Evolutionary conservation across 1,140 invertebrate genomes (phyloP).

Genomic region (Thaumatotibia leucotreta): DNA sequence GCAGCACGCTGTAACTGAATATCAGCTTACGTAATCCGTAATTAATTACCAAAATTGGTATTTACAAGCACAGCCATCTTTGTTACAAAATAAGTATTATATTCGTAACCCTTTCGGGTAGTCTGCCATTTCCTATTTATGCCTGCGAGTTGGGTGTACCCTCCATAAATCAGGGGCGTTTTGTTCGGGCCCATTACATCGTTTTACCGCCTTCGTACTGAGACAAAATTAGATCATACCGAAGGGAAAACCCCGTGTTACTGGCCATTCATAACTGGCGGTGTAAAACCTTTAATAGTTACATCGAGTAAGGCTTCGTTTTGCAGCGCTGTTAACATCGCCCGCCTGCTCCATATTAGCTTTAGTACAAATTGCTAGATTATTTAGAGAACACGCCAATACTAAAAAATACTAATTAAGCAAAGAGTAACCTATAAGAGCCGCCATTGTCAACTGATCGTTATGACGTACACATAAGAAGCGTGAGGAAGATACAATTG

Average conservation of each 20-base stretch:
- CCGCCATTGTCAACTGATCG: too few relatives aligned
- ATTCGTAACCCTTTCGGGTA: constrained; percentile 51
- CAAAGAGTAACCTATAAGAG: too few relatives aligned
- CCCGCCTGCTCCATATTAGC: too few relatives aligned
- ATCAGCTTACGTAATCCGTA: neutral
- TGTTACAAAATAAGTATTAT: constrained; percentile 35
- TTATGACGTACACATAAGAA: too few relatives aligned
- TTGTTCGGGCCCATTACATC: constrained; percentile 61
- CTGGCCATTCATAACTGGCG: constrained; percentile 45
- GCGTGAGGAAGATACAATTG: too few relatives aligned
- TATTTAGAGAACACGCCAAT: too few relatives aligned
- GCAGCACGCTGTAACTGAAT: neutral
- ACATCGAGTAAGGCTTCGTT: constrained; percentile 17
- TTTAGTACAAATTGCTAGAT: too few relatives aligned
- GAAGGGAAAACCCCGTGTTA: constrained; percentile 44
- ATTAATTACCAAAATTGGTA: neutral
- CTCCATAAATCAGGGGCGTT: constrained; percentile 62
- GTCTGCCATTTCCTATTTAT: constrained; percentile 53
- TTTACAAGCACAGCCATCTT: constrained; percentile 19
- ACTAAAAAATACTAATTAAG: too few relatives aligned
- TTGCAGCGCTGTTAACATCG: neutral
- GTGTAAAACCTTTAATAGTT: constrained; percentile 59
- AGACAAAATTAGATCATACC: constrained; percentile 65
- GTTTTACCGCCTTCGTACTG: constrained; percentile 64
- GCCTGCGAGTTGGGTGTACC: constrained; percentile 48